Percentiles rank a stretch among this genome's conserved stretches.
phyloP scores from a whole-genome alignment of 37 sponge, comb jelly and placozoan genomes.

The Beroe forskalii region DNA sequence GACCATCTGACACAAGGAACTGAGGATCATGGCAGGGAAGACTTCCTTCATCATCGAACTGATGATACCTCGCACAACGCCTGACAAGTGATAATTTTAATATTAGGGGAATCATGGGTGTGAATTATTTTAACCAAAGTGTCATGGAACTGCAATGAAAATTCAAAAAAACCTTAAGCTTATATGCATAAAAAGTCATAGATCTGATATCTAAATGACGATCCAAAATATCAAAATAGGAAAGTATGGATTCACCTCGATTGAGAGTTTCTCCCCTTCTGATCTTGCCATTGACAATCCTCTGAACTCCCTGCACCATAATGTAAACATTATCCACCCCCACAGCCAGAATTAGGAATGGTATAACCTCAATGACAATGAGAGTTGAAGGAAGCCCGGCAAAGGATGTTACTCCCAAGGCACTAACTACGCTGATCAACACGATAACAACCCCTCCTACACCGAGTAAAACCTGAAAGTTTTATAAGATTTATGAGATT shows the following conservation, averaged over 20 bases:
- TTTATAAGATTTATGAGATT: no score
- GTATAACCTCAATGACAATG: constrained; percentile 51
- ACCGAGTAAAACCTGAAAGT: constrained; percentile 25
- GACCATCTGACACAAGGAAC: constrained; percentile 57
- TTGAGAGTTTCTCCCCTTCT: background rate
- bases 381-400: constrained; percentile 52
- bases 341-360: constrained; percentile 60
- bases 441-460: constrained; percentile 38
- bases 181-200: no score
- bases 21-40: constrained; percentile 64
- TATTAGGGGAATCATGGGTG: no score
- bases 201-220: no score
- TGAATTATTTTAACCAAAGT: no score
- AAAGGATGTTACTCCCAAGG: constrained; percentile 53
- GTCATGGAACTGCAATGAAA: no score
- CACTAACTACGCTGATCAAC: constrained; percentile 42
- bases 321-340: constrained; percentile 64
- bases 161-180: no score
- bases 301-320: constrained; percentile 54
- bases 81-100: no score
- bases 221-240: no score
- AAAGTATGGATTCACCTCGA: background rate
- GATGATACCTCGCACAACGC: background rate
- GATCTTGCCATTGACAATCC: constrained; percentile 6
- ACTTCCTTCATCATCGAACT: constrained; percentile 42